Conservation (phyloP, 2,888 invertebrate species). For the Siphonodentalium dalli region DNA sequence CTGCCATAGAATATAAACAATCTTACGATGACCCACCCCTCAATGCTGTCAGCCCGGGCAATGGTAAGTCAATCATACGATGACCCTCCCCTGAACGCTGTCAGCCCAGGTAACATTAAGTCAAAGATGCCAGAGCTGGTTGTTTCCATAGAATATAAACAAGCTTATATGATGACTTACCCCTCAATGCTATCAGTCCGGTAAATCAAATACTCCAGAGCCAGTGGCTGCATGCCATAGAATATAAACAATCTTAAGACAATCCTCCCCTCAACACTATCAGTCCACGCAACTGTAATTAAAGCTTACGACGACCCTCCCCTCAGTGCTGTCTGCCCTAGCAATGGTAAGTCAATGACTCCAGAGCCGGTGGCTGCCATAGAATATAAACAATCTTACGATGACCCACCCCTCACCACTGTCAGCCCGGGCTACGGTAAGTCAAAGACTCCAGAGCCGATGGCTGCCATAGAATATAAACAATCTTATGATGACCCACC, state of each 20-base stretch:
- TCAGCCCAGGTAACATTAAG: conserved; percentile 59
- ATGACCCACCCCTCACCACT: too few species aligned
- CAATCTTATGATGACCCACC: conserved; percentile 51
- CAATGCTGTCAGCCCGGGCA: conserved; percentile 54
- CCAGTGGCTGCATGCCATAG: conserved; percentile 44
- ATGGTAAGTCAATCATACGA: conserved; percentile 46
- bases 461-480: conserved; percentile 46
- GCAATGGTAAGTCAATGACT: conserved; percentile 46
- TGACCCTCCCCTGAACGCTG: conserved; percentile 51
- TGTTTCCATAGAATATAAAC: too few species aligned
- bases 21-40: conserved; percentile 51
- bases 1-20: conserved; percentile 47
- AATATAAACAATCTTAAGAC: conserved; percentile 43
- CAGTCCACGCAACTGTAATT: conserved; percentile 58
- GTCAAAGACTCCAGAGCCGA: conserved; percentile 33
- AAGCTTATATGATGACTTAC: too few species aligned
- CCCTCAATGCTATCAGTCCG: too few species aligned
- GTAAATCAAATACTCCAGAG: conserved; percentile 32
- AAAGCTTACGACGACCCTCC: conserved; percentile 47
- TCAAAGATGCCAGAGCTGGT: too few species aligned
- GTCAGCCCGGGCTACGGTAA: too few species aligned
- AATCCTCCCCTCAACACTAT: conserved; percentile 52
- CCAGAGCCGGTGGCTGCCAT: too few species aligned
- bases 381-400: too few species aligned
- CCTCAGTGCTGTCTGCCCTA: conserved; percentile 52